Conservation (phyloP, 23 tunicate genomes). For the Styela clava region DNA sequence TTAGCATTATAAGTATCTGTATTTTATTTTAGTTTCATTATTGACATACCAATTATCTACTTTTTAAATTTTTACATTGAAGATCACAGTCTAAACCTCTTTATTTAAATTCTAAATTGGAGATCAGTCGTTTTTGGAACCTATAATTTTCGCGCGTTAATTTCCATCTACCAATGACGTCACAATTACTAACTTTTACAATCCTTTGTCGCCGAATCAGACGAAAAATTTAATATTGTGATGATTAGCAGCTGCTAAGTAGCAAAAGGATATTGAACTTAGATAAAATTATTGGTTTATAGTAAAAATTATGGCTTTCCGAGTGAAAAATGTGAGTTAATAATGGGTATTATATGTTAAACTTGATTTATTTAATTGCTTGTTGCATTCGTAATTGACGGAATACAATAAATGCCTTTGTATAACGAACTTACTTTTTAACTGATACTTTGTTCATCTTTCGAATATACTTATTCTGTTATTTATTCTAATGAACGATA, state of each 20-base stretch:
- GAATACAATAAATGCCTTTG: background rate
- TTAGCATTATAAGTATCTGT: no score
- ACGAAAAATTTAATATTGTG: background rate
- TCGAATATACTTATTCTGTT: no score
- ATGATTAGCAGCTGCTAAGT: background rate
- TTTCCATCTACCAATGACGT: background rate
- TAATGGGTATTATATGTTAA: background rate
- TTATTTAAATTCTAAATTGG: background rate
- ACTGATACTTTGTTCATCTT: no score
- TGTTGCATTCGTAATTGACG: background rate
- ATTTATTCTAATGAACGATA: no score
- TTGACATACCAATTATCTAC: no score
- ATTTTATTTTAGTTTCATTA: no score
- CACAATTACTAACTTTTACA: background rate
- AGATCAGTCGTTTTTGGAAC: background rate
- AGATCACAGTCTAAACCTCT: no score
- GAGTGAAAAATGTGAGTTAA: background rate
- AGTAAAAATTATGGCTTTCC: background rate
- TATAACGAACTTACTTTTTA: background rate
- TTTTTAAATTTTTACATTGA: no score
- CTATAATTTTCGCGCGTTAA: background rate
- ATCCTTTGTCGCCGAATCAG: background rate
- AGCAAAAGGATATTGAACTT: background rate
- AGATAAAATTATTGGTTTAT: background rate
- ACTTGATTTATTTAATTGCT: background rate